Conservation (phyloP, 2,113 vertebrate genomes). For the Mellivora capensis region DNA sequence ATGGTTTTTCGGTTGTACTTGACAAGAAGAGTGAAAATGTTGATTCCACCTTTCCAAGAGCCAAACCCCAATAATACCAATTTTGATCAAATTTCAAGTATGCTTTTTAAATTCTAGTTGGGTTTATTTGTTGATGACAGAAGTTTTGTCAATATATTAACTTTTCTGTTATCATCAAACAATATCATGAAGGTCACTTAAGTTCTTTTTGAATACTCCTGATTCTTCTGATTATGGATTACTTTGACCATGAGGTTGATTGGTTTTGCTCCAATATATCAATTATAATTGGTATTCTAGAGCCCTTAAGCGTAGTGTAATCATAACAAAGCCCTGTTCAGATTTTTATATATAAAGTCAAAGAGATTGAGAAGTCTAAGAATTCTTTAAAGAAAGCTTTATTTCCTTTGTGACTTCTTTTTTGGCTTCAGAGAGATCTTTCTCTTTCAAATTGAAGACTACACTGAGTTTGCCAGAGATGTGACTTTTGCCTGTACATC, state of each 20-base stretch:
- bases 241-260: background rate
- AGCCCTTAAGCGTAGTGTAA: background rate
- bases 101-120: background rate
- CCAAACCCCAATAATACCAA: background rate
- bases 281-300: background rate
- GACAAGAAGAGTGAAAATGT: background rate
- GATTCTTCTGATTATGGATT: background rate
- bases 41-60: background rate
- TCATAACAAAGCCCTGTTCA: background rate
- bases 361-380: background rate
- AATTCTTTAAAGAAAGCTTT: too few species aligned
- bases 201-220: background rate
- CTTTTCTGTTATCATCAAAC: background rate
- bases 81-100: background rate
- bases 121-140: background rate
- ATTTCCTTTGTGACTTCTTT: background rate
- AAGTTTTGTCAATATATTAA: background rate
- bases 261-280: background rate
- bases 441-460: background rate
- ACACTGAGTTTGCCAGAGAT: background rate
- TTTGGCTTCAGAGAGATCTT: background rate
- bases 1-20: background rate
- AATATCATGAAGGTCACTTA: background rate
- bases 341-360: background rate
- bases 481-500: background rate